Percentiles rank a stretch among this genome's conserved stretches.
These are phyloP conservation scores for Neogobius melanostomus DNA, from an alignment of 2,113 vertebrate genomes.

Conservation along the genomic window DNA sequence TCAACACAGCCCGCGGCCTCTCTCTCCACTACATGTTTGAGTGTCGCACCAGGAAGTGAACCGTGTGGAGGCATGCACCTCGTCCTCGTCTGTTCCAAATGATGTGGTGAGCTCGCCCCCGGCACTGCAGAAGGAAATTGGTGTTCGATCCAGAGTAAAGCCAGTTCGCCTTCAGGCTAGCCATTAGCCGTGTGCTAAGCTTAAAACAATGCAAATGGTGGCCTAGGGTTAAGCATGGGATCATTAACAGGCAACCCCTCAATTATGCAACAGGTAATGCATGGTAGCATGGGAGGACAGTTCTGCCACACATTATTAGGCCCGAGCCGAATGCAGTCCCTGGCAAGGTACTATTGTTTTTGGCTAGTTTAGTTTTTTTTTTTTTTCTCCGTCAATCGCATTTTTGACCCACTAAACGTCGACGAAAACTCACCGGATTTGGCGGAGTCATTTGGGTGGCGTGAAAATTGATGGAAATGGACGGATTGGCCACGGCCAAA, in stretches of 20 bases:
- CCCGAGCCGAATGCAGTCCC: too few relatives aligned
- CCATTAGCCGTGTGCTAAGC: conserved; percentile 74
- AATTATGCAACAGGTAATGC: conserved; percentile 73
- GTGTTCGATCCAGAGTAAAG: conserved; percentile 67
- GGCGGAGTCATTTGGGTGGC: too few relatives aligned
- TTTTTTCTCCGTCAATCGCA: too few relatives aligned
- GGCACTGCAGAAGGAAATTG: conserved; percentile 65
- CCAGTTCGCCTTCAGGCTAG: conserved; percentile 53
- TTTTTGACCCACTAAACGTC: too few relatives aligned
- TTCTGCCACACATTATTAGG: conserved; percentile 57
- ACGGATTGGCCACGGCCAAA: too few relatives aligned
- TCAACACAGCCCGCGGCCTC: conserved; percentile 49
- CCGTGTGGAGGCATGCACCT: conserved; percentile 37
- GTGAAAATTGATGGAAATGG: too few relatives aligned
- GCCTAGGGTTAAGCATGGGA: conserved; percentile 58
- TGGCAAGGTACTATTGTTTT: too few relatives aligned
- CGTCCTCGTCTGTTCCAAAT: conserved; percentile 54
- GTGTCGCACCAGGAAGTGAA: conserved; percentile 46
- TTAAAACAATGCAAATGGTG: conserved; percentile 74
- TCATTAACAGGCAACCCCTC: conserved; percentile 68
- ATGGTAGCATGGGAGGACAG: conserved; percentile 56
- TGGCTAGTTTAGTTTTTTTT: too few relatives aligned
- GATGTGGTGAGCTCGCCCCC: conserved; percentile 54
- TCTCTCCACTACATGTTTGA: conserved; percentile 46
- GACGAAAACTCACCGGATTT: too few relatives aligned